A percentile compares a stretch with the other conserved stretches of the same genome.
Conservation (phyloP, 2,888 invertebrate species). For the Drosophila kanekoi region DNA sequence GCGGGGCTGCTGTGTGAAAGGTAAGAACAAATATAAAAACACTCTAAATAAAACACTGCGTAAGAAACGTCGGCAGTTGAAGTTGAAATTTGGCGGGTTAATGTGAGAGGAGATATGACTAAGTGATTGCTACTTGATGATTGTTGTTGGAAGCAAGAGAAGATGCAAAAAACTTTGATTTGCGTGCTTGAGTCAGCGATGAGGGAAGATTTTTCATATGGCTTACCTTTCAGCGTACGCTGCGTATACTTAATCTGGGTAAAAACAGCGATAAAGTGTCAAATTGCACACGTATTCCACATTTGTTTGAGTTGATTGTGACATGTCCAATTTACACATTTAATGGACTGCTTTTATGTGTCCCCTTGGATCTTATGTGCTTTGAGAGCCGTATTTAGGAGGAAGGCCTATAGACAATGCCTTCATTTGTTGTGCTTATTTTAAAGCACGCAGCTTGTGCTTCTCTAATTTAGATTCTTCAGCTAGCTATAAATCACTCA, state of each 20-base stretch:
- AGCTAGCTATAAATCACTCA: neutral
- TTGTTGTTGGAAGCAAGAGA: constrained; percentile 17
- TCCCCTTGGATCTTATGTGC: neutral
- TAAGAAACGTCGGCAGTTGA: constrained; percentile 14
- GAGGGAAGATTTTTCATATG: constrained; percentile 19
- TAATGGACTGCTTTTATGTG: constrained; percentile 12
- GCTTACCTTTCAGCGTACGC: constrained; percentile 6
- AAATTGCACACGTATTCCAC: constrained; percentile 43
- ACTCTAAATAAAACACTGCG: constrained; percentile 34
- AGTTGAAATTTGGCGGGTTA: constrained; percentile 11
- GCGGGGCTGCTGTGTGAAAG: constrained; percentile 43
- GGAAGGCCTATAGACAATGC: neutral
- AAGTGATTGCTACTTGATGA: constrained; percentile 48
- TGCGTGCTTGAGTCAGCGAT: constrained; percentile 19
- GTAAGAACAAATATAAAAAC: constrained; percentile 40
- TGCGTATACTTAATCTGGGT: constrained; percentile 30
- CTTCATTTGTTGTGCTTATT: neutral
- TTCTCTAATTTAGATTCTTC: neutral
- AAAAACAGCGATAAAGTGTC: constrained; percentile 31
- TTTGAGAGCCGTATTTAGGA: constrained; percentile 9
- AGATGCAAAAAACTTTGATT: constrained; percentile 43
- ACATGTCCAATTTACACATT: constrained; percentile 18
- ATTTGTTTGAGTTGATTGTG: constrained; percentile 37
- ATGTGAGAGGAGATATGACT: constrained; percentile 12
- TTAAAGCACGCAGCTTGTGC: neutral